phyloP scores from a whole-genome alignment of 2,113 vertebrate species.

The Nansenia antarctica region DNA sequence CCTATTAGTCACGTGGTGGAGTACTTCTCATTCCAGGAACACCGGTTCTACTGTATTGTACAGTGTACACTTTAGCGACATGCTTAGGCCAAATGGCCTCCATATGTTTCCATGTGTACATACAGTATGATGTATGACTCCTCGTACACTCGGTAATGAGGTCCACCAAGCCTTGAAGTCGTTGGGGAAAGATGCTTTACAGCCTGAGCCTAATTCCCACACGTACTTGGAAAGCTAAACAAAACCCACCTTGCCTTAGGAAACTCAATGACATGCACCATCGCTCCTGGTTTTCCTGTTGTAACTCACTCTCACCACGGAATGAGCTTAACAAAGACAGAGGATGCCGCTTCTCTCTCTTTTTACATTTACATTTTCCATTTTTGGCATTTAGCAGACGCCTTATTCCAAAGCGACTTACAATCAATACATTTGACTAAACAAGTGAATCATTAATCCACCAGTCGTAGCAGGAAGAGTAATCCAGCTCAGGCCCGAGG shows the following conservation, averaged over 20 bases:
- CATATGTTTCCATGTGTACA: constrained; percentile 29
- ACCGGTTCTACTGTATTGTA: constrained; percentile 26
- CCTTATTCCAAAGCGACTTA: too few relatives aligned
- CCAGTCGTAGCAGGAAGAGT: too few relatives aligned
- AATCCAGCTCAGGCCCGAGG: too few relatives aligned
- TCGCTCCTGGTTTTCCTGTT: constrained; percentile 40
- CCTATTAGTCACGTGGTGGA: constrained; percentile 31
- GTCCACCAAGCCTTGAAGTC: constrained; percentile 13
- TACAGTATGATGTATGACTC: constrained; percentile 42
- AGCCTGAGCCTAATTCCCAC: constrained; percentile 35
- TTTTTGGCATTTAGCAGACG: too few relatives aligned
- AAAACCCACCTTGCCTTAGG: constrained; percentile 19
- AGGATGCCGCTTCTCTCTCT: constrained; percentile 37
- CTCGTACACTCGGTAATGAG: constrained; percentile 42
- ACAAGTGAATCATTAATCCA: too few relatives aligned
- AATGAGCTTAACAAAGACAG: constrained; percentile 24
- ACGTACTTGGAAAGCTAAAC: constrained; percentile 24
- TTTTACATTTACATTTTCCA: too few relatives aligned
- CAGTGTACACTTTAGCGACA: constrained; percentile 19
- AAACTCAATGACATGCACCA: constrained; percentile 19
- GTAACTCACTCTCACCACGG: constrained; percentile 19
- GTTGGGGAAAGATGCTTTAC: constrained; percentile 33
- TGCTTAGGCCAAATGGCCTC: constrained; percentile 44
- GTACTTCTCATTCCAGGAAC: constrained; percentile 12
- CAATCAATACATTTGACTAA: too few relatives aligned